These are phyloP conservation scores for Brachycybe producta DNA, from an alignment of 2,888 invertebrate species.

Conservation along the genomic window DNA sequence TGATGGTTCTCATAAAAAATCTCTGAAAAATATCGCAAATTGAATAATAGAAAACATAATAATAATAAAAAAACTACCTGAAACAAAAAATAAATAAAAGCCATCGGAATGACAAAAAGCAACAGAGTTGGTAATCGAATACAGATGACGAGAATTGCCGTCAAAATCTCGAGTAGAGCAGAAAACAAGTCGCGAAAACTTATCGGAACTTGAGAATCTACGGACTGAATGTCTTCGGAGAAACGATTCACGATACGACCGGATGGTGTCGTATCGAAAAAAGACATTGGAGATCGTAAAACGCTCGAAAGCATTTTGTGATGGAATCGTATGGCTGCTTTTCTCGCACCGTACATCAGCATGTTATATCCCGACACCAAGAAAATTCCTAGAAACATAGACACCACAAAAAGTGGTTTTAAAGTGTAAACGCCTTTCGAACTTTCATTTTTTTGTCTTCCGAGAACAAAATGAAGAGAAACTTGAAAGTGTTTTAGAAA, in stretches of 20 bases:
- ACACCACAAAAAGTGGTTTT: neutral
- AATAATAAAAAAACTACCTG: slow-evolving; percentile 26
- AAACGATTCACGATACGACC: slow-evolving; percentile 55
- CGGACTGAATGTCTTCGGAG: slow-evolving; percentile 36
- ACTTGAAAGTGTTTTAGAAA: slow-evolving; percentile 40
- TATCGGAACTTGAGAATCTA: neutral
- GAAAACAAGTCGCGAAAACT: slow-evolving; percentile 5
- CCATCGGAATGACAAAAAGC: slow-evolving; percentile 20
- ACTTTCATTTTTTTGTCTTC: too few relatives aligned
- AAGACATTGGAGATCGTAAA: slow-evolving; percentile 49
- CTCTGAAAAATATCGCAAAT: too few relatives aligned
- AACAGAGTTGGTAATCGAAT: slow-evolving; percentile 1
- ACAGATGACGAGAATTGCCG: slow-evolving; percentile 7
- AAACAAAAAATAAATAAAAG: slow-evolving; percentile 23
- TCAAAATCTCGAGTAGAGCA: neutral
- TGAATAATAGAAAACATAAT: too few relatives aligned
- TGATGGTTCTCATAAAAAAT: slow-evolving; percentile 84
- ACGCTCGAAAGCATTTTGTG: slow-evolving; percentile 48
- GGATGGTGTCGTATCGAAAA: slow-evolving; percentile 60
- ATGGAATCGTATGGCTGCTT: slow-evolving; percentile 35
- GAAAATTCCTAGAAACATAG: slow-evolving; percentile 5
- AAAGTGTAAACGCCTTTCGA: too few relatives aligned
- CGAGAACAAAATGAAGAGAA: too few relatives aligned
- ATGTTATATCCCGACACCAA: neutral
- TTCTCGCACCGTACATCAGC: slow-evolving; percentile 1